A percentile compares a stretch with the other conserved stretches of the same genome.
phyloP scores from a whole-genome alignment of 2,888 invertebrate genomes.

The Pyralis farinalis region DNA sequence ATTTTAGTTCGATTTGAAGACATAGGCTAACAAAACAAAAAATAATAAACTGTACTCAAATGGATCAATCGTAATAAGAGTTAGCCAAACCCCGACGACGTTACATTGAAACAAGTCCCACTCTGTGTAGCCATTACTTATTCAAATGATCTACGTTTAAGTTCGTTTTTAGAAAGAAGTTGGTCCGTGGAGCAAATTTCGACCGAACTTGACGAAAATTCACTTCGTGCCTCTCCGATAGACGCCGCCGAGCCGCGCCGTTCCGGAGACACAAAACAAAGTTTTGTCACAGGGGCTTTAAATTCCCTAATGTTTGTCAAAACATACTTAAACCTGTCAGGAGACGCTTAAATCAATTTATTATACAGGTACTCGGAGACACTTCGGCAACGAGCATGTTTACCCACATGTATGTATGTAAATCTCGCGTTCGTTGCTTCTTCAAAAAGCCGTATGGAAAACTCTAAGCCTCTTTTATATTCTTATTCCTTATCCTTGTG shows the following conservation, averaged over 20 bases:
- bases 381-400: constrained; percentile 61
- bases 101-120: constrained; percentile 18
- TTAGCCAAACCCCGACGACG: constrained; percentile 11
- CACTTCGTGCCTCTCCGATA: constrained; percentile 44
- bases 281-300: constrained; percentile 63
- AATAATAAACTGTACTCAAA: no score
- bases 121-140: constrained; percentile 26
- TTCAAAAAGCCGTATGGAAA: constrained; percentile 70
- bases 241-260: constrained; percentile 33
- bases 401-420: constrained; percentile 66
- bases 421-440: constrained; percentile 67
- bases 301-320: constrained; percentile 75
- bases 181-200: constrained; percentile 33
- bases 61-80: not conserved
- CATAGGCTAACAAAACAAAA: no score
- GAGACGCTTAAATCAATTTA: constrained; percentile 78
- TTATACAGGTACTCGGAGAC: constrained; percentile 69
- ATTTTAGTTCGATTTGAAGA: no score
- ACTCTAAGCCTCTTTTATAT: constrained; percentile 77
- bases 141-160: constrained; percentile 28
- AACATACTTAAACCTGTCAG: constrained; percentile 74
- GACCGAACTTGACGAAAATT: constrained; percentile 43
- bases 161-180: constrained; percentile 28
- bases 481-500: constrained; percentile 74
- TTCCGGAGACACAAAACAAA: constrained; percentile 53